Evolutionary conservation across 2,888 invertebrate species (phyloP).

Genomic region (Criorhina ranunculi): DNA sequence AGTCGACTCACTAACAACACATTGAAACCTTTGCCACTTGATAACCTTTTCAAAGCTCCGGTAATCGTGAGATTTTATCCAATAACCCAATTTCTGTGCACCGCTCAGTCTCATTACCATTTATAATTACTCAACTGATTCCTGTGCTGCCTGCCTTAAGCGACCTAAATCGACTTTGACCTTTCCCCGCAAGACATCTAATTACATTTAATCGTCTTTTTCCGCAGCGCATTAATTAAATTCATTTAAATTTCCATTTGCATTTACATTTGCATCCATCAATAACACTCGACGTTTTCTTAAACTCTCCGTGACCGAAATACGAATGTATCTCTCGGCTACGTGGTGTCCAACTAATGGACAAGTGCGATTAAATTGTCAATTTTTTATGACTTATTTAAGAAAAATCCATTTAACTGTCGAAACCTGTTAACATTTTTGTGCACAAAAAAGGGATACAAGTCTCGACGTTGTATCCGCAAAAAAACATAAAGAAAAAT

Average conservation of each 20-base stretch:
- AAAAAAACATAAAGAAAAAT: constrained; percentile 31
- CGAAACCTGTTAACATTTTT: constrained; percentile 35
- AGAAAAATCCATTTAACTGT: constrained; percentile 43
- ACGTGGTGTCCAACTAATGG: constrained; percentile 57
- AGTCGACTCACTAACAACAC: too few relatives aligned
- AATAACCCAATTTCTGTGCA: too few relatives aligned
- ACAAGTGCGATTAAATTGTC: constrained; percentile 57
- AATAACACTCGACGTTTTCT: background rate
- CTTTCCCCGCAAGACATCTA: background rate
- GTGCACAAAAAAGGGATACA: constrained; percentile 9
- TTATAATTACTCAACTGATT: too few relatives aligned
- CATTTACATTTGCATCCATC: background rate
- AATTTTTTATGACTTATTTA: constrained; percentile 32
- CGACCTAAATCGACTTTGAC: too few relatives aligned
- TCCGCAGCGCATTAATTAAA: too few relatives aligned
- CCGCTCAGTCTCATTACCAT: too few relatives aligned
- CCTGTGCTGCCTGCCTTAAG: too few relatives aligned
- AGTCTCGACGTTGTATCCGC: constrained; percentile 30
- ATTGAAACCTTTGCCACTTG: too few relatives aligned
- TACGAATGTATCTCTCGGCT: constrained; percentile 21
- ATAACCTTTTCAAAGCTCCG: too few relatives aligned
- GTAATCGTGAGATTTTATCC: too few relatives aligned
- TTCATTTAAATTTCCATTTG: background rate
- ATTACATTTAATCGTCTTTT: too few relatives aligned
- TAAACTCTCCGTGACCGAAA: constrained; percentile 36